Base-by-base conservation (phyloP, 2,888 invertebrate genomes). In the Linyphia triangularis region DNA sequence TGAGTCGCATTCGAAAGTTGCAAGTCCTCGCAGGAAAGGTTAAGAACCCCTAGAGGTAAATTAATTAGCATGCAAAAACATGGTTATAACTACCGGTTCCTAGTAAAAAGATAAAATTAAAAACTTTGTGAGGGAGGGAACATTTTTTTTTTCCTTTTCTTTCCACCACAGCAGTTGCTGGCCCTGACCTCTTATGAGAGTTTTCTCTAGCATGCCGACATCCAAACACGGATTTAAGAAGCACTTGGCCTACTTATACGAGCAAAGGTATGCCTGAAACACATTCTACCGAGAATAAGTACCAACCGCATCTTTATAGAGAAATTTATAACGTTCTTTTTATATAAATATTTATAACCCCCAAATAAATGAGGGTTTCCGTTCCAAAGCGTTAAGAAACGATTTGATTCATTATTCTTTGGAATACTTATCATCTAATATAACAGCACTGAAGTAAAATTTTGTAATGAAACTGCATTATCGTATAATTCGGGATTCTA, bases 221-320 rank as follows among this genome's bases (percentile, higher is more conserved):
- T 59, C 19, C 33, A 51, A 59, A 59, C 51, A 67, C 40, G 65
- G 26, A 57, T 69, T 37, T 19, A 24, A 70, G 57, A 30, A 79
- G 67, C 65, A 37, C 81, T 81, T 81, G 81, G 81, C 81, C 81
- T 81, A 81, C 59, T 69, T 81, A 67, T 16, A n/a, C 24, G 33
- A 28, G 6, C n/a, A 19, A 37, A 69, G 37, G 28, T 22, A n/a
- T 22, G 37, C 51, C n/a, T n/a, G 51, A 51, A 26, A 72, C 16
- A 16, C 16, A 43, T 37, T 33, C 69, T 7, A 16, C 30, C 4
- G 37, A 9, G 37, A 5, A 37, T 1, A n/a, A n/a, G n/a, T n/a
- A n/a, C n/a, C n/a, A n/a, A n/a, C n/a, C n/a, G n/a, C n/a, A n/a
- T n/a, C n/a, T n/a, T n/a, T n/a, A n/a, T n/a, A n/a, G n/a, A n/a